Evolutionary conservation across 2,113 vertebrate species (phyloP).

Genomic region (Chascanopsetta lugubris): DNA sequence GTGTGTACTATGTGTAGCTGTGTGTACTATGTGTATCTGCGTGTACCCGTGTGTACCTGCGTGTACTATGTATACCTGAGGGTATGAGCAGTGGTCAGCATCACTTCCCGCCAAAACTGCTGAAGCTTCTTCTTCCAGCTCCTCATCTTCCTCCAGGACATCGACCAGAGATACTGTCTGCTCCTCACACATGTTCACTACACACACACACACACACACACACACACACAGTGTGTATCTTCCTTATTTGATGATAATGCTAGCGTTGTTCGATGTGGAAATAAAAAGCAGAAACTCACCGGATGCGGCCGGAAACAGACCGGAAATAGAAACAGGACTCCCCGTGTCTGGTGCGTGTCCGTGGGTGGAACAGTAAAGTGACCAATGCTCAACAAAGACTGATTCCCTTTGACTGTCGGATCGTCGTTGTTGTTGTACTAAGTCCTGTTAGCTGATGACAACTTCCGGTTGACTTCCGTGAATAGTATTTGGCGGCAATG

Average conservation of each 20-base stretch:
- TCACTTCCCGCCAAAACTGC: conserved; percentile 93
- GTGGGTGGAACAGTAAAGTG: too few species aligned
- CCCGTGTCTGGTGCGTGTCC: too few species aligned
- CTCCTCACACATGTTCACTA: conserved; percentile 61
- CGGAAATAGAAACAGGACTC: not conserved
- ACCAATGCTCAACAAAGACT: not conserved
- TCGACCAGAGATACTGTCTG: conserved; percentile 90
- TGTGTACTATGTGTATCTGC: too few species aligned
- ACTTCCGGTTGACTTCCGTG: conserved; percentile 62
- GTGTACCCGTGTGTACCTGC: too few species aligned
- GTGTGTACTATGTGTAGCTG: too few species aligned
- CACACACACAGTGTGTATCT: too few species aligned
- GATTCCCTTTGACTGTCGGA: too few species aligned
- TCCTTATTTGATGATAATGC: conserved; percentile 19
- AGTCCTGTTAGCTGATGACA: conserved; percentile 1
- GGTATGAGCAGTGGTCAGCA: conserved; percentile 91
- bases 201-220: too few species aligned
- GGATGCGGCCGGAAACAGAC: not conserved
- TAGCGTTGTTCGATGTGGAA: not conserved
- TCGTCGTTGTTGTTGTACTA: not conserved
- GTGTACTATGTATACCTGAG: conserved; percentile 68
- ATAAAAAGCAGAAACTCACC: conserved; percentile 27
- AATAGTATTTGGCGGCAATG: conserved; percentile 53
- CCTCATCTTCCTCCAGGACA: conserved; percentile 90
- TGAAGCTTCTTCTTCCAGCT: conserved; percentile 91